Base-by-base conservation (phyloP, 1,140 invertebrate species). In the Drosophila tsacasi region DNA sequence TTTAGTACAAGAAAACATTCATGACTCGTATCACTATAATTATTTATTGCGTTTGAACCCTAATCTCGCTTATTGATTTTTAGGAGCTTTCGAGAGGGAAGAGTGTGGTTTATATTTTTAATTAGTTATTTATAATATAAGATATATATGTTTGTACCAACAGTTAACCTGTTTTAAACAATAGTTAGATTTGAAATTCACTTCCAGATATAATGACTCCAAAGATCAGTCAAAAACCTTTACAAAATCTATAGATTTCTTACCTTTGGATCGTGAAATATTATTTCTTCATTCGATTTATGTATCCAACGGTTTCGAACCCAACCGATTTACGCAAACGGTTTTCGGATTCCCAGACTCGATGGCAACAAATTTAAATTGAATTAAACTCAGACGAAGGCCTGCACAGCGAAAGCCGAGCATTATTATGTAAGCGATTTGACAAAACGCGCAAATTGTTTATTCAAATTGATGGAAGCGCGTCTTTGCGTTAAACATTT, bases 381-480 rank as follows among this genome's bases (percentile, higher is more conserved):
- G n/a, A 77, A 78, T 77, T 69, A 69, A 64, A 54, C 49, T 58
- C 65, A 58, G 54, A 60, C 63, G 39, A 61, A 57, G 42, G 54
- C 32, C 57, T 23, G 42, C 25, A 2, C 25, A 61, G 27, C 60
- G 32, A 72, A 84, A 81, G 40, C 60, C 63, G 27, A 21, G 52
- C 46, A 60, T 25, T 61, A 61, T 87, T 89, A 89, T 81, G 74
- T 81, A 87, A 87, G 58, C 83, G 66, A 54, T 64, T 87, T 76
- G 76, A 76, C 71, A 64, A 79, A 59, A 47, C 81, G 65, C 60
- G 58, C 65, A 84, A 87, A 87, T 81, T 84, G 81, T 89, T 87
- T 89, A 87, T 87, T 89, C 85, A 89, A 89, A 87, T 89, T 63
- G 65, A 83, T 80, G 61, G 61, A 55, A 68, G 59, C 61, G 75